Evolutionary conservation across 2,888 invertebrate genomes (phyloP), one percentile per base, ranked within the genome.

Genomic region (Volucella bombylans): DNA sequence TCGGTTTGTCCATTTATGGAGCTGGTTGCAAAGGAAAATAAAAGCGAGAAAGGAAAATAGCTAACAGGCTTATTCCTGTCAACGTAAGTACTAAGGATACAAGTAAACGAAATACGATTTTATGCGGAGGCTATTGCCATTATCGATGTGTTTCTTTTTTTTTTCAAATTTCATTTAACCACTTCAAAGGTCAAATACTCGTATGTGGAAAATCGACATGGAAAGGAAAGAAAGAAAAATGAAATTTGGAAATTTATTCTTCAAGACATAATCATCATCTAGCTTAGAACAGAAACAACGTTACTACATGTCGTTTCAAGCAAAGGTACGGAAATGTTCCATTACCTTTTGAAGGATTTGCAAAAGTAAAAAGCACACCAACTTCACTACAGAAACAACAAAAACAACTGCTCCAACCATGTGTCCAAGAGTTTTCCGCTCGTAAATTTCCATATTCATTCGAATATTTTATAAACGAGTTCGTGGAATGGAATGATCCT

Each of bases 381-480:
- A 18, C 14, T 0, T 6, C 31, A 31, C 6, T 45, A 38, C 49
- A 23, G 54, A 31, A 49, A 43, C 11, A 39, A 61, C 31, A 52
- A 14, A 38, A 31, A 61, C 12, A 14, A 38, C 62, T 54, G 38
- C 73, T 38, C 43, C 41, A n/a, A 45, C 43, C 72, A 50, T 43
- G 50, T 59, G 59, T 41, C 23, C 18, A 43, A 43, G 62, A 73
- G 62, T 55, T 64, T 57, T 39, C 52, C 68, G 68, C 61, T 68
- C 71, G 45, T 79, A 65, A 71, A 64, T 67, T 79, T 61, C 52
- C 79, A 65, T 67, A 79, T 72, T 72, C 57, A 31, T 54, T 68
- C 12, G 68, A 68, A 78, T 78, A 57, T 57, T 55, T 62, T 57
- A 68, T 38, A 71, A 57, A 45, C 62, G 55, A 55, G 15, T 62